Conservation (phyloP, 1,140 invertebrate species). For the Ganaspis sp. region DNA sequence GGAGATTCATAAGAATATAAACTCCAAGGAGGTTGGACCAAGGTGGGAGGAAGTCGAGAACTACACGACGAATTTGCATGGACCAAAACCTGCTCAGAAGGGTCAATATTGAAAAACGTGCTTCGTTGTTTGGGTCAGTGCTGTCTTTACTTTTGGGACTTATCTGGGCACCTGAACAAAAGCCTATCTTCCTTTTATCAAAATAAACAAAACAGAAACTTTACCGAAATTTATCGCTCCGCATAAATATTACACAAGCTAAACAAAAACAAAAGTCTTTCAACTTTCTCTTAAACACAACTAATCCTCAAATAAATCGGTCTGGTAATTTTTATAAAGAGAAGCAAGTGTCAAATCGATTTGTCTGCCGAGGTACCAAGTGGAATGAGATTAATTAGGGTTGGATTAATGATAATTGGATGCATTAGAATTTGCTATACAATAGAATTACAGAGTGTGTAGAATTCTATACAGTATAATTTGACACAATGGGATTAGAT, state of each 20-base stretch:
- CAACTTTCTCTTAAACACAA: background rate
- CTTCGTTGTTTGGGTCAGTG: constrained; percentile 6
- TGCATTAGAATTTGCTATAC: too few relatives aligned
- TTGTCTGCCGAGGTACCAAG: background rate
- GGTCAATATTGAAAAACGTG: constrained; percentile 25
- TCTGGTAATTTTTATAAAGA: background rate
- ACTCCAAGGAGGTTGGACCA: background rate
- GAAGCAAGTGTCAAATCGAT: background rate
- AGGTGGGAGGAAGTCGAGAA: constrained; percentile 7
- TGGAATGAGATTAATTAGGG: background rate
- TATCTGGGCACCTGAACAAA: constrained; percentile 24
- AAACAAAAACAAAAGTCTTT: background rate
- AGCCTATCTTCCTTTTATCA: background rate
- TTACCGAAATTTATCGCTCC: background rate
- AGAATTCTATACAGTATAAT: too few relatives aligned
- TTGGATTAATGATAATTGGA: too few relatives aligned
- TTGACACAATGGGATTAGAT: too few relatives aligned
- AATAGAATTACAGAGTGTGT: too few relatives aligned
- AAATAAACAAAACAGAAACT: constrained; percentile 19
- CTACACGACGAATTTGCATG: constrained; percentile 26
- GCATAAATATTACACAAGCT: constrained; percentile 8
- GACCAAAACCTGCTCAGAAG: constrained; percentile 15
- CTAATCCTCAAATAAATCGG: background rate
- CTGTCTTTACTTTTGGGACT: background rate
- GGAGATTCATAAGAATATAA: constrained; percentile 22